Percentiles rank a stretch among this genome's conserved stretches.
phyloP scores from a whole-genome alignment of 2,113 vertebrate genomes.

The Triplophysa dalaica region DNA sequence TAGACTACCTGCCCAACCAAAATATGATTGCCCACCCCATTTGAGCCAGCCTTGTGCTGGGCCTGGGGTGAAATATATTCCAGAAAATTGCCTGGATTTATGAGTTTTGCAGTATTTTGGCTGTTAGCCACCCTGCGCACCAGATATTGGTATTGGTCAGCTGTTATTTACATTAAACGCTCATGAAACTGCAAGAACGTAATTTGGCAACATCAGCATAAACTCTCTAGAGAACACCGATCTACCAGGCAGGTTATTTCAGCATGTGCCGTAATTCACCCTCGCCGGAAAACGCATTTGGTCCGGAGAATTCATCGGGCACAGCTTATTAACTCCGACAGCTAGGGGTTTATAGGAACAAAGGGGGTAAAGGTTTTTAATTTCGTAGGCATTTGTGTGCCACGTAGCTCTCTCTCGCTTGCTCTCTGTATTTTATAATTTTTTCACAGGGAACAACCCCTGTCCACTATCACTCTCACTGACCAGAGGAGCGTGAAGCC shows the following conservation, averaged over 20 bases:
- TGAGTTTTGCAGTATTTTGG: no score
- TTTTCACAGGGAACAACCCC: slow-evolving; percentile 6
- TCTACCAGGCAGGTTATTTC: neutral
- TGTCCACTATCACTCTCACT: neutral
- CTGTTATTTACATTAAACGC: neutral
- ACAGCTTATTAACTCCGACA: slow-evolving; percentile 35
- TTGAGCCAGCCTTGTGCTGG: no score
- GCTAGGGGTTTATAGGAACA: slow-evolving; percentile 7
- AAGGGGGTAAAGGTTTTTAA: slow-evolving; percentile 13
- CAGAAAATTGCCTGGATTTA: no score
- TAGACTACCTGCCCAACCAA: no score
- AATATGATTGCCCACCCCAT: no score
- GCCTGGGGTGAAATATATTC: no score
- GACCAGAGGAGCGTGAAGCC: neutral
- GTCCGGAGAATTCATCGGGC: slow-evolving; percentile 21
- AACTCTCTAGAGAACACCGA: neutral
- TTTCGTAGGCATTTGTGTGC: neutral
- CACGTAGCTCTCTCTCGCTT: neutral
- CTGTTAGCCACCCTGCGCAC: no score
- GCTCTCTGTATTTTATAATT: neutral
- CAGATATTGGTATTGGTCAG: no score
- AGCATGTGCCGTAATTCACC: slow-evolving; percentile 2
- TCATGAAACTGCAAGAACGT: neutral
- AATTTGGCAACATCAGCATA: neutral
- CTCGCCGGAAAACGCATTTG: neutral